These are phyloP conservation scores for Chlorodrepanis virens DNA, from an alignment of 2,113 vertebrate species.

Conservation along the genomic window DNA sequence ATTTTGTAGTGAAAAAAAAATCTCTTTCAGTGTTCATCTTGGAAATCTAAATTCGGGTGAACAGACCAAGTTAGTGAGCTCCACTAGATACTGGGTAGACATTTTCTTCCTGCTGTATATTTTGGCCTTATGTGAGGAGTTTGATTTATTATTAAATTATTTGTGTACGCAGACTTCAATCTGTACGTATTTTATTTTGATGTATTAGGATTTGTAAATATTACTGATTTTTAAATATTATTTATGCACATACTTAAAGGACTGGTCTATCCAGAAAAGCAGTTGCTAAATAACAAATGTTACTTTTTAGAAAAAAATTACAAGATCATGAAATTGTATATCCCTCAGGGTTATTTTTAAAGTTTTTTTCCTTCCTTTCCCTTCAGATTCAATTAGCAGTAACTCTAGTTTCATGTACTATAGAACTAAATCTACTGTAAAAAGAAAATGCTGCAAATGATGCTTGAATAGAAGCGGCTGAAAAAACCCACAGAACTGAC, in stretches of 20 bases:
- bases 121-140: slow-evolving; percentile 60
- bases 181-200: slow-evolving; percentile 74
- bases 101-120: slow-evolving; percentile 55
- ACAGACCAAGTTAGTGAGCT: slow-evolving; percentile 32
- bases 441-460: slow-evolving; percentile 60
- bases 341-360: slow-evolving; percentile 82
- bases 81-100: slow-evolving; percentile 38
- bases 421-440: slow-evolving; percentile 67
- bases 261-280: slow-evolving; percentile 70
- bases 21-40: slow-evolving; percentile 7
- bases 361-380: background rate
- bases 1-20: slow-evolving; percentile 3
- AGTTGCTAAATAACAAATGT: slow-evolving; percentile 75
- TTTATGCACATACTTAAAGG: slow-evolving; percentile 79
- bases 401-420: slow-evolving; percentile 47
- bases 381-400: slow-evolving; percentile 53
- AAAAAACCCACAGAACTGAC: slow-evolving; percentile 42
- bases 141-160: slow-evolving; percentile 79
- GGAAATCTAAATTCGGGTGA: slow-evolving; percentile 27
- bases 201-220: slow-evolving; percentile 79
- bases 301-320: slow-evolving; percentile 74
- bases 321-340: slow-evolving; percentile 71
- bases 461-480: slow-evolving; percentile 44
- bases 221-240: slow-evolving; percentile 76
- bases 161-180: slow-evolving; percentile 73